A percentile compares a stretch with the other conserved stretches of the same genome.
phyloP scores from a whole-genome alignment of 2,888 invertebrate species.

The Leptodirus hochenwartii region DNA sequence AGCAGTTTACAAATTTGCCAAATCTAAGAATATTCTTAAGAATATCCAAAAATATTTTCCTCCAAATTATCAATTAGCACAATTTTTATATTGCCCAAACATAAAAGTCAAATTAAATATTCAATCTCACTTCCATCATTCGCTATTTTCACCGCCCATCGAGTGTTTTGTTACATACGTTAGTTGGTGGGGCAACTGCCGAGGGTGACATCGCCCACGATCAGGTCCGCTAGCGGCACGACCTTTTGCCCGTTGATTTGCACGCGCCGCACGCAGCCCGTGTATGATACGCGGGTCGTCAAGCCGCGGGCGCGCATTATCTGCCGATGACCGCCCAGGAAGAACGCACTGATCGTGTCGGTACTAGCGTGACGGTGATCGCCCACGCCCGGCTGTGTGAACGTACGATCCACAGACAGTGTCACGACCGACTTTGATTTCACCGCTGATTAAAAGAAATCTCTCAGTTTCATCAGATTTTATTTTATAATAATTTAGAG shows the following conservation, averaged over 20 bases:
- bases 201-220: slow-evolving; percentile 53
- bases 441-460: slow-evolving; percentile 34
- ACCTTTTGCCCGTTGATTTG: slow-evolving; percentile 34
- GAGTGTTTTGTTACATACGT: no score
- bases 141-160: no score
- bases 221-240: slow-evolving; percentile 34
- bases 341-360: slow-evolving; percentile 70
- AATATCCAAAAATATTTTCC: no score
- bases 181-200: slow-evolving; percentile 68
- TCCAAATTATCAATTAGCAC: no score
- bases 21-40: no score
- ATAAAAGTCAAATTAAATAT: no score
- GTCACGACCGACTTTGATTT: slow-evolving; percentile 85
- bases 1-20: no score
- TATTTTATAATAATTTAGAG: no score
- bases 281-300: slow-evolving; percentile 49
- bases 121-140: no score
- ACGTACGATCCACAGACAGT: slow-evolving; percentile 67
- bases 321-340: slow-evolving; percentile 73
- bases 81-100: no score
- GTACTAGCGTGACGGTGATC: slow-evolving; percentile 39
- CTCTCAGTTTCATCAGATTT: slow-evolving; percentile 2
- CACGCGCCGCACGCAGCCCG: slow-evolving; percentile 63
- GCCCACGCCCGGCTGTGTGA: slow-evolving; percentile 55
- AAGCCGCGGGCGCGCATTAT: slow-evolving; percentile 39